phyloP scores from a whole-genome alignment of 2,797 vertebrate genomes.

The Prionace glauca region DNA sequence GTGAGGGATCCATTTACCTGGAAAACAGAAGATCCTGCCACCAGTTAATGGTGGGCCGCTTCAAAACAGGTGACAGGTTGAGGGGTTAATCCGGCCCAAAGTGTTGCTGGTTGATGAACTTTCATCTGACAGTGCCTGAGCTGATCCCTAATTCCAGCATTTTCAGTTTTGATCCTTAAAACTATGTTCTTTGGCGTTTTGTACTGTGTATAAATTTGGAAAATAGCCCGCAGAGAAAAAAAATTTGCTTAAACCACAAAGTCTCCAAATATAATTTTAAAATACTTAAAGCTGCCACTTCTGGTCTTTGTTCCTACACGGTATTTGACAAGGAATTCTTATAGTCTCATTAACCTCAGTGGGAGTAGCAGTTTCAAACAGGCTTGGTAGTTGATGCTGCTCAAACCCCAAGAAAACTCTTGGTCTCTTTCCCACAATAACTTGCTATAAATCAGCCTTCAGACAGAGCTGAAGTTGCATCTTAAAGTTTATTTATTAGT shows the following conservation, averaged over 20 bases:
- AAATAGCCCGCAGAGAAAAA: background rate
- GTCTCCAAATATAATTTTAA: background rate
- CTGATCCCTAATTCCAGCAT: background rate
- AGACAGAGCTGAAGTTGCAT: background rate
- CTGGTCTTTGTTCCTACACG: background rate
- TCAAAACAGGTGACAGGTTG: too few relatives aligned
- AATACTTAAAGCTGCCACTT: background rate
- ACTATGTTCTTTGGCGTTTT: background rate
- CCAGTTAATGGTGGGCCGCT: too few relatives aligned
- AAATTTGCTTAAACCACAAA: background rate
- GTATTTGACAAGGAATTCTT: background rate
- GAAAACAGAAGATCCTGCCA: too few relatives aligned
- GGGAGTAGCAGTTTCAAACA: background rate
- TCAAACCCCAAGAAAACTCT: background rate
- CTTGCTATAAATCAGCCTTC: background rate
- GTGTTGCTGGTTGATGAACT: background rate
- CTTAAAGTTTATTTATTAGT: too few relatives aligned
- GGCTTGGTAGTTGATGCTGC: background rate
- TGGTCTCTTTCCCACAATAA: background rate
- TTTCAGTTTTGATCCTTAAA: background rate
- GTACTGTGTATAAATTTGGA: background rate
- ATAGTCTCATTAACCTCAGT: background rate
- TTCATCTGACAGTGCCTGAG: background rate
- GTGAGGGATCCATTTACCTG: too few relatives aligned
- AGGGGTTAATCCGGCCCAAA: too few relatives aligned